Evolutionary conservation across 2,113 vertebrate genomes (phyloP), one percentile per base, ranked within the genome.

Genomic region (Catagonus wagneri): DNA sequence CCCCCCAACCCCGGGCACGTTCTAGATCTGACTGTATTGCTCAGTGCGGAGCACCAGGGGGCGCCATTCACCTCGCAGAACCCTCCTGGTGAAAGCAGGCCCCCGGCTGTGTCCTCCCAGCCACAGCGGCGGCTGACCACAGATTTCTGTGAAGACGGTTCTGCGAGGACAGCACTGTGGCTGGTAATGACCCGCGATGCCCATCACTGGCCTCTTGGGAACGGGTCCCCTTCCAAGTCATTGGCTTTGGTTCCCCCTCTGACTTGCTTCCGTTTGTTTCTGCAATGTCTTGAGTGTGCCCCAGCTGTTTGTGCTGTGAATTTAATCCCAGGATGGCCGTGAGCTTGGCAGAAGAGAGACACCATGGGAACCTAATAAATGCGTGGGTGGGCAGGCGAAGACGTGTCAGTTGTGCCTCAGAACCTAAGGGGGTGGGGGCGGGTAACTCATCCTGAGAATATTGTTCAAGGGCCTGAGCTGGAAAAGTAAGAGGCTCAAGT

Each of bases 351-450:
- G 76, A 72, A 84, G 50, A 54, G 6, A 29, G 75, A 60, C 17
- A 7, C 58, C 29, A 10, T 12, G 63, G 87, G 63, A 7, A 20
- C 50, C 65, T 79, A 50, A 36, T 69, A 56, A 61, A 12, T 7
- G 16, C 2, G 39, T 4, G 3, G 22, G 23, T 32, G 10, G n/a
- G 50, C 3, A 0, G 34, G 89, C 16, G 32, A 32, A 29, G 0
- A 5, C 27, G 7, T 8, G 56, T 7, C 12, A 52, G 34, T 10
- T 4, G 17, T 32, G 63, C 19, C 36, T 22, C 60, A 0, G 27
- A 61, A 3, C n/a, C 52, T 52, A 56, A 79, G 6, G 0, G 22
- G 0, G 11, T 8, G 0, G 22, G 0, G 11, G 1, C 54, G 25
- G 75, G 14, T 14, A 20, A 13, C 29, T 27, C 52, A 7, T 22